Evolutionary conservation across 2,113 vertebrate species (phyloP), one percentile per base, ranked within the genome.

Genomic region (Choloepus hoffmanni): DNA sequence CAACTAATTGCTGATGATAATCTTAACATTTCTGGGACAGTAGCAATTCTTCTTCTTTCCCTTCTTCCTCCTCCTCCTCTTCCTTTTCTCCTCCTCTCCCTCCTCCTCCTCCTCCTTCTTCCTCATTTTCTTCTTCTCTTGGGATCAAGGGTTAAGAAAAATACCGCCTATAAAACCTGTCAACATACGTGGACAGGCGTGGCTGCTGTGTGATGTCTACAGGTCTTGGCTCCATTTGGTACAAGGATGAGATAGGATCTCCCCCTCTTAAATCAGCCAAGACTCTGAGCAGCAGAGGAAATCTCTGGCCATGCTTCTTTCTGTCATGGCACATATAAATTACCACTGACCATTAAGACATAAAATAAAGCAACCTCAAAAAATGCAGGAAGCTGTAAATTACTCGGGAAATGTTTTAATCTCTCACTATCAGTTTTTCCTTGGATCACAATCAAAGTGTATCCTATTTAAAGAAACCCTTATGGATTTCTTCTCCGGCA

Each of bases 331-430:
- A 76, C 43, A 85, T 79, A 67, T 93, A 92, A 96, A 73, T 96
- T 92, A 96, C 81, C 83, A 78, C 86, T 92, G 43, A 73, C 91
- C 95, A 97, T 90, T 50, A 96, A 94, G 0, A 3, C 43, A 50
- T 95, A 92, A 98, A 89, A 97, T 97, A 90, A 78, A 96, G 89
- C 74, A 92, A 96, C 7, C 11, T 95, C 87, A 82, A 50, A 23
- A 74, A 85, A 93, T 94, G 95, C 89, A 98, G 95, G 93, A 98
- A 98, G 63, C 73, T 94, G 89, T 98, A 98, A 97, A 97, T 98
- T 97, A 96, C 62, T 50, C 40, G 65, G 73, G 90, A 97, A 97
- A 98, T 95, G 73, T 84, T 97, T 98, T 95, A 97, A 94, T 97
- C 84, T 97, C 97, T 97, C 62, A 91, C 90, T 97, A 95, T 97